Base-by-base conservation (phyloP, 2,888 invertebrate genomes). In the Ectobius pallidus region DNA sequence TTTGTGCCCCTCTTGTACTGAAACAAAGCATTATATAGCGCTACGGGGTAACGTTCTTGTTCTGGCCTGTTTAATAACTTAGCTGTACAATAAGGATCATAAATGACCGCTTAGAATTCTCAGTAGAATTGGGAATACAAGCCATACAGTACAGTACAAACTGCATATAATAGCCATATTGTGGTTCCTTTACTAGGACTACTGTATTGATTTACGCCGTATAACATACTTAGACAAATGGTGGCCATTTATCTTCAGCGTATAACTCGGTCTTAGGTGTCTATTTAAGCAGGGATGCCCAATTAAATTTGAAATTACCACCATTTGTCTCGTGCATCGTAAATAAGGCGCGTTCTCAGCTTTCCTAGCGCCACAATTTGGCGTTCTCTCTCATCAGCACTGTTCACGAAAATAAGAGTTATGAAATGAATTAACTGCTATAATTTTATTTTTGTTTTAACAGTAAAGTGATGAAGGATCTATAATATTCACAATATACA, bases 221-320 rank as follows among this genome's bases (percentile, higher is more conserved):
- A n/a, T 46, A 46, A 46, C 46, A 46, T 46, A 46, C 46, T 39
- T 46, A 52, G 52, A 52, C 52, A 52, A 52, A 52, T 52, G 22
- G 52, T 52, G 20, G 3, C 52, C 52, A 52, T 52, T 52, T 52
- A 52, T 52, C 52, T 52, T 52, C 22, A 11, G 52, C 22, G 3
- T 22, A 52, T 52, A 52, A 18, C 52, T 52, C 14, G 20, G 52
- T 52, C 52, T 22, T 52, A 25, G 3, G 6, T 52, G 22, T 52
- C 52, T 52, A 25, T 52, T 52, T 52, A 52, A 11, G 22, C 52
- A 52, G 52, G 52, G 52, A 20, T 52, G 52, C 22, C 52, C 52
- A 52, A n/a, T 52, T 20, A 9, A 18, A 52, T 1, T 52, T 22
- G 1, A n/a, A 52, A 25, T 25, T 9, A n/a, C 6, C 11, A 34